These are phyloP conservation scores for Todiramphus chloris DNA, from an alignment of 2,113 vertebrate genomes.

Conservation along the genomic window DNA sequence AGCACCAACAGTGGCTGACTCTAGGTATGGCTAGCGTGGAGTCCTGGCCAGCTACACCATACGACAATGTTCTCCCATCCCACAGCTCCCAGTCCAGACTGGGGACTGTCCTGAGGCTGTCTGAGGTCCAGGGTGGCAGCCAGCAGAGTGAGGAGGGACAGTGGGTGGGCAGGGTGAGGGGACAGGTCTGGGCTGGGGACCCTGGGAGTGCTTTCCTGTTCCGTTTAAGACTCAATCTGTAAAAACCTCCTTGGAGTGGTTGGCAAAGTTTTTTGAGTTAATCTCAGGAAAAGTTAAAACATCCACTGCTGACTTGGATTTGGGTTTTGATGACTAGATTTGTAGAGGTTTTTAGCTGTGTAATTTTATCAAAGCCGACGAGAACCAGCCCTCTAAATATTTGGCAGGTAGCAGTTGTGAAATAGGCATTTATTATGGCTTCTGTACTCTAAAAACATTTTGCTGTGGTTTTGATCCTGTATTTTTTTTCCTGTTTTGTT, in stretches of 20 bases:
- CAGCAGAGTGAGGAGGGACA: not conserved
- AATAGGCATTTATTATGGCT: not conserved
- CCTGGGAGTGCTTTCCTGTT: not conserved
- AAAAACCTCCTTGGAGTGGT: not conserved
- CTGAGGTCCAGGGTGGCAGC: fast-evolving
- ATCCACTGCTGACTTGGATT: not conserved
- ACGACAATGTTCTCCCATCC: not conserved
- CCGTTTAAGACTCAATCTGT: not conserved
- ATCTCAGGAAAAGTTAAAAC: not conserved
- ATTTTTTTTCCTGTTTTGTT: not conserved
- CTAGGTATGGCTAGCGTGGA: not conserved
- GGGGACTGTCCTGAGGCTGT: not conserved
- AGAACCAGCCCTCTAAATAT: not conserved
- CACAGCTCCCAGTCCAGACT: not conserved
- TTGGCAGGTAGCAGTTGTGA: not conserved
- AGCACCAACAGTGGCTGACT: not conserved
- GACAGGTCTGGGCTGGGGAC: fast-evolving
- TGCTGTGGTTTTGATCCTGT: not conserved
- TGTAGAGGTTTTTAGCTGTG: not conserved
- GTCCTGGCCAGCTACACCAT: not conserved
- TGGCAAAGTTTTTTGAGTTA: not conserved
- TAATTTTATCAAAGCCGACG: not conserved
- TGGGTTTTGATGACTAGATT: not conserved
- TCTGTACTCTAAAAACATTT: not conserved
- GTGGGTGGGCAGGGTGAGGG: not conserved